phyloP scores from a whole-genome alignment of 2,888 invertebrate genomes.

The Dromius quadrimaculatus region DNA sequence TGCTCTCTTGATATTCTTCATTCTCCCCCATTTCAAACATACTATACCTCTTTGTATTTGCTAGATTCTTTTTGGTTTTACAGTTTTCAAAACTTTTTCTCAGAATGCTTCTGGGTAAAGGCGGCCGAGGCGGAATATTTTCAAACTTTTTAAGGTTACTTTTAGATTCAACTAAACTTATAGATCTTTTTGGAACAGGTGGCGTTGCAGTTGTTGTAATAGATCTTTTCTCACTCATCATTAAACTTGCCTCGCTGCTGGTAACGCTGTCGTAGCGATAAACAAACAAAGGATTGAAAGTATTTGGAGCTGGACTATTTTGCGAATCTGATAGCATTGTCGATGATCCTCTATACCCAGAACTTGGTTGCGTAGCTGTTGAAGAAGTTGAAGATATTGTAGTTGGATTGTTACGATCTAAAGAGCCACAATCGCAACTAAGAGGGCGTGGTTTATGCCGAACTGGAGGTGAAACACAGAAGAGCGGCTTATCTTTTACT shows the following conservation, averaged over 20 bases:
- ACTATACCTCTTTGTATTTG: slow-evolving; percentile 78
- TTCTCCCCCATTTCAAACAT: slow-evolving; percentile 80
- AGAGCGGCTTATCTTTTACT: slow-evolving; percentile 69
- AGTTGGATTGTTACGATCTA: slow-evolving; percentile 68
- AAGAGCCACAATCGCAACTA: slow-evolving; percentile 71
- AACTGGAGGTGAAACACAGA: slow-evolving; percentile 70
- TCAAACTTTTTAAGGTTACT: slow-evolving; percentile 66
- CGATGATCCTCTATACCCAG: slow-evolving; percentile 88
- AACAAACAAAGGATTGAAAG: slow-evolving; percentile 80
- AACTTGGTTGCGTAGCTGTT: slow-evolving; percentile 84
- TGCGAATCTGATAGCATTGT: slow-evolving; percentile 85
- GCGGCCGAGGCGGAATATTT: slow-evolving; percentile 77
- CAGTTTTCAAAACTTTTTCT: slow-evolving; percentile 73
- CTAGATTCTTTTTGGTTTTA: slow-evolving; percentile 67
- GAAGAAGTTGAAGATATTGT: slow-evolving; percentile 77
- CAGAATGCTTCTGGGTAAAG: slow-evolving; percentile 79
- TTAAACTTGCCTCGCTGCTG: slow-evolving; percentile 79
- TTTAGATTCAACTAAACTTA: slow-evolving; percentile 71
- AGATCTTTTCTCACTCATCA: slow-evolving; percentile 69
- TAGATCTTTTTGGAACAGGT: slow-evolving; percentile 76
- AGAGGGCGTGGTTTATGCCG: slow-evolving; percentile 70
- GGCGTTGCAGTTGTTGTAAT: slow-evolving; percentile 67
- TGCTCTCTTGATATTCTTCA: slow-evolving; percentile 65
- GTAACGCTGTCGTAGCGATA: slow-evolving; percentile 85
- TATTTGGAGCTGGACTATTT: slow-evolving; percentile 74